These are phyloP conservation scores for Eudyptes chrysolophus DNA, from an alignment of 2,113 vertebrate species.

Conservation along the genomic window DNA sequence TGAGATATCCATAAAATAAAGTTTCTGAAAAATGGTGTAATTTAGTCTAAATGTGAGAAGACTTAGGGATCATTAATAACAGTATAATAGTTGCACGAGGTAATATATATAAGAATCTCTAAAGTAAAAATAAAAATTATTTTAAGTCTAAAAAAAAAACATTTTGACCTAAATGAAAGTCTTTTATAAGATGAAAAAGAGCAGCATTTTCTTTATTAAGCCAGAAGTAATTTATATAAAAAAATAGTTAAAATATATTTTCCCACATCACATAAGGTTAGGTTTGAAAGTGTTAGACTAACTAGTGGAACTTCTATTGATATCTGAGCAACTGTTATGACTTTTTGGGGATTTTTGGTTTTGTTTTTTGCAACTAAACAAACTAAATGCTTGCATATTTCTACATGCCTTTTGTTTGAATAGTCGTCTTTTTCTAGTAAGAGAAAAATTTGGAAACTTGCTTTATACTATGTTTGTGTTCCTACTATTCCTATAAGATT, in stretches of 20 bases:
- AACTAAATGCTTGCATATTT: background rate
- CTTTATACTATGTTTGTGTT: background rate
- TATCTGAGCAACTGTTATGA: background rate
- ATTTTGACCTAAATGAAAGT: background rate
- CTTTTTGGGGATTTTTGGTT: accelerated
- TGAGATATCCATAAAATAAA: background rate
- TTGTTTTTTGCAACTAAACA: background rate
- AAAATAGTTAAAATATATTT: background rate
- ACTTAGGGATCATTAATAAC: background rate
- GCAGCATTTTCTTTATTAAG: background rate
- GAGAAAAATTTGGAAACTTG: background rate
- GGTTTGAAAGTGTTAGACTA: background rate
- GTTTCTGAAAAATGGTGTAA: background rate
- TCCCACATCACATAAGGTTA: background rate
- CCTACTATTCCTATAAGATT: background rate
- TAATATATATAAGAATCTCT: background rate
- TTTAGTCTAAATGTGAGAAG: background rate
- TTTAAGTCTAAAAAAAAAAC: background rate
- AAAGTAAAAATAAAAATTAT: background rate
- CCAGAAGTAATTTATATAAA: background rate
- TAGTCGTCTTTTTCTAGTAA: background rate
- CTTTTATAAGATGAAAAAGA: background rate
- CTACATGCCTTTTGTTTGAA: background rate
- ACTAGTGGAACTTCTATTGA: background rate
- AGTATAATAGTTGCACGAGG: background rate